Evolutionary conservation across 1,140 invertebrate genomes (phyloP).

Genomic region (Holcopasites calliopsidis): DNA sequence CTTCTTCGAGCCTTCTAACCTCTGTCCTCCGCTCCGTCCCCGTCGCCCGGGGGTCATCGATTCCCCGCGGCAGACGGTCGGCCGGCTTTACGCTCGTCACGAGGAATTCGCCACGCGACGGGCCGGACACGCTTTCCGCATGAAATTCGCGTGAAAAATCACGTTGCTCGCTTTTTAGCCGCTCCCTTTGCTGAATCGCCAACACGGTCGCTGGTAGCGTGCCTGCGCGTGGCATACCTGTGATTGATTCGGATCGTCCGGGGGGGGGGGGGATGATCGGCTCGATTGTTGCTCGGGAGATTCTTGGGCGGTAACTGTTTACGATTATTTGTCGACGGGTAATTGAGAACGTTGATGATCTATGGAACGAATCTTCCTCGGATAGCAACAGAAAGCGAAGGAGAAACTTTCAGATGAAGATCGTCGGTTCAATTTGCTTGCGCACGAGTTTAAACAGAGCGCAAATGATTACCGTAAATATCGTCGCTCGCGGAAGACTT

Average conservation of each 20-base stretch:
- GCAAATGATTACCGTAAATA: constrained; percentile 14
- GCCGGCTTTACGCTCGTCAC: constrained; percentile 22
- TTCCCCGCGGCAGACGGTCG: constrained; percentile 34
- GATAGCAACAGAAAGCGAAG: too few relatives aligned
- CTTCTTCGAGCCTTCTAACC: constrained; percentile 20
- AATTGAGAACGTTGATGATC: neutral
- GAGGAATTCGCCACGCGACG: constrained; percentile 12
- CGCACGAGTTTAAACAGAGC: neutral
- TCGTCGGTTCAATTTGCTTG: neutral
- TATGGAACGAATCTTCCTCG: too few relatives aligned
- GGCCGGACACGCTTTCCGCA: neutral
- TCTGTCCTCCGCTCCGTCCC: constrained; percentile 19
- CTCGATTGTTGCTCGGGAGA: neutral
- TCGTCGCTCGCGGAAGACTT: constrained; percentile 3
- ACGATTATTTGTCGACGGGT: neutral
- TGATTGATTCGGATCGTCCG: neutral
- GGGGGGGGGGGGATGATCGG: too few relatives aligned
- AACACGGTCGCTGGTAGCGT: neutral
- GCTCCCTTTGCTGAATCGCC: neutral
- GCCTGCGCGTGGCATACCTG: neutral
- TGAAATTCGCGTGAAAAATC: neutral
- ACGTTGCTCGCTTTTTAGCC: constrained; percentile 7
- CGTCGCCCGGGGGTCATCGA: constrained; percentile 55
- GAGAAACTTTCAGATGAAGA: neutral
- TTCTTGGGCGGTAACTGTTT: neutral